A percentile compares a stretch with the other conserved stretches of the same genome.
Evolutionary conservation across 2,797 vertebrate genomes (phyloP).

Genomic region (Arctocebus calabarensis): DNA sequence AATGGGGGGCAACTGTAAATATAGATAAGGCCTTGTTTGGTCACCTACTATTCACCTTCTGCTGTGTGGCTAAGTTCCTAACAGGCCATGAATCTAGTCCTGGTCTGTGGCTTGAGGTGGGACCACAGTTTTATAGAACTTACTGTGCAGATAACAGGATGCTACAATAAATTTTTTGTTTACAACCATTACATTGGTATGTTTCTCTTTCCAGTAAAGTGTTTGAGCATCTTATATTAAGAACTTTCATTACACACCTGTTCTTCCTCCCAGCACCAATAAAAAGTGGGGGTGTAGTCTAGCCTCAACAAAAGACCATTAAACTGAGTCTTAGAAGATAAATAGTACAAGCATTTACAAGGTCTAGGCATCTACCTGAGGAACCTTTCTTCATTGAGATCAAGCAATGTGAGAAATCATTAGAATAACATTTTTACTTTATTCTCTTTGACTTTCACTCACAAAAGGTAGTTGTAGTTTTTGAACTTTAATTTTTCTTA

Average conservation of each 20-base stretch:
- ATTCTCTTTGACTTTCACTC: not conserved
- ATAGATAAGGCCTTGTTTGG: too few relatives aligned
- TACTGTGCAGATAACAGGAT: not conserved
- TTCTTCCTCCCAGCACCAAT: not conserved
- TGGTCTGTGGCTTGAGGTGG: too few relatives aligned
- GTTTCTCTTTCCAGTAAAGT: not conserved
- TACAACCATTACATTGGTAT: conserved; percentile 1
- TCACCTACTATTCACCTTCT: too few relatives aligned
- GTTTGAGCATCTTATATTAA: not conserved
- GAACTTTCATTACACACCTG: not conserved
- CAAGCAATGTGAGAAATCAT: not conserved
- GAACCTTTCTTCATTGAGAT: not conserved
- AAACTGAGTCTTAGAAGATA: not conserved
- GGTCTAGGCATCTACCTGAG: not conserved
- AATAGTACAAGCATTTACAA: not conserved
- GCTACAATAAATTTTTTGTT: not conserved
- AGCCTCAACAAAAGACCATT: not conserved
- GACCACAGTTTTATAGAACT: not conserved
- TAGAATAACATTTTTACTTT: not conserved
- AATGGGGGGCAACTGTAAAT: too few relatives aligned
- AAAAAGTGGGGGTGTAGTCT: not conserved
- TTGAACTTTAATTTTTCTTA: not conserved
- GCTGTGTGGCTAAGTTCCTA: too few relatives aligned
- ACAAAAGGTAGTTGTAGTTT: not conserved
- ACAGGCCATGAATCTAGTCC: too few relatives aligned